Evolutionary conservation across 2,113 vertebrate genomes (phyloP), one percentile per base, ranked within the genome.

Genomic region (Mungos mungo): DNA sequence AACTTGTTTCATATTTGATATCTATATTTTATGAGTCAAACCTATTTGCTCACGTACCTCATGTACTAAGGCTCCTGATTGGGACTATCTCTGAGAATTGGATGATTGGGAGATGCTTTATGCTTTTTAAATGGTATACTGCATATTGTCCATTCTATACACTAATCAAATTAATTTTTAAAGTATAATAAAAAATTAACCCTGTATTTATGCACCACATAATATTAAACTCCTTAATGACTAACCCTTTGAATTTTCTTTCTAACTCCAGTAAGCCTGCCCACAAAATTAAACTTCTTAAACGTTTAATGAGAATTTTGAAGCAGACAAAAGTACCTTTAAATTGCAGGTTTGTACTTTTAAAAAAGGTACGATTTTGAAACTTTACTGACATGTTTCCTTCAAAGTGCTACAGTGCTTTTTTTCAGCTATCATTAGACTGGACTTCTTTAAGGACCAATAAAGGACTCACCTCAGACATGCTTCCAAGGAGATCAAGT

Each of bases 81-180:
- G 14, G 19, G n/a, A 13, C 19, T 80, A 12, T 25, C 54, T 84
- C 47, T 38, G 54, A 35, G 27, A 88, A 87, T 9, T 74, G 27
- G 63, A 95, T 50, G 33, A 83, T 5, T 88, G 31, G 27, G 13
- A 81, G 41, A 38, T 52, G 65, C 35, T 38, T 85, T 63, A 60
- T 69, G 68, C 29, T 92, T 92, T 66, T 13, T 33, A 97, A 96
- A 84, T 54, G 15, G 90, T 50, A 27, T 79, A 16, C 18, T 65
- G 4, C 3, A 71, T 38, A 60, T 41, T 86, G 13, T 19, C 16
- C 33, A 92, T 82, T 86, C 35, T 19, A 83, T 27, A 77, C 7
- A 81, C 12, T 66, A 89, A 60, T 94, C 11, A 92, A 71, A 83
- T 90, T 96, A 16, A 87, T 71, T 96, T 97, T 92, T 41, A 19